Base-by-base conservation (phyloP, 2,888 invertebrate genomes). In the Cistogaster globosa region DNA sequence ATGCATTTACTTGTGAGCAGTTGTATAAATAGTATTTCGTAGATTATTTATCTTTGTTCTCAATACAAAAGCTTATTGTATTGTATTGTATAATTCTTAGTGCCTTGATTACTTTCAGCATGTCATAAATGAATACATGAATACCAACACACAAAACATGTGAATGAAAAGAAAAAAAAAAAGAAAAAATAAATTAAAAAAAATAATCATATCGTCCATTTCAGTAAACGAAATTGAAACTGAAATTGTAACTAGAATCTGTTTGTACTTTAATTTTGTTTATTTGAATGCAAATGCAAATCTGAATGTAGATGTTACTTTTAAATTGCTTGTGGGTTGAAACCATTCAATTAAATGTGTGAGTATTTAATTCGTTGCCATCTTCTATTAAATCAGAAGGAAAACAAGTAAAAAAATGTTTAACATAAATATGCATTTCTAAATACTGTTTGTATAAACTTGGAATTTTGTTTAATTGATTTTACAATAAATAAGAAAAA, bases 261-360 rank as follows among this genome's bases (percentile, higher is more conserved):
- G 7, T 42, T 45, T 71, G 55, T 32, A 72, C 58, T 57, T 58
- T 38, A 42, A 11, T 36, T 9, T 51, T 55, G 16, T 20, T 22
- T 32, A 45, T 12, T 16, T 11, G 4, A 53, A 36, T 67, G 67
- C 53, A 53, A 18, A 53, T 60, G 53, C 42, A 78, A 78, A 78
- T 78, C 53, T 22, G 53, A 42, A 55, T 71, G 42, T 62, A 42
- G 60, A 42, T 72, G 48, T 42, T 78, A 18, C 11, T 74, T 53
- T 65, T 67, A 6, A 72, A 72, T 65, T 74, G n/a, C n/a, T 68
- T 38, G 74, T 74, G 74, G 67, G 67, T 18, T 58, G 79, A 51
- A 65, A 63, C 11, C 48, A 71, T 57, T 79, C 55, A 71, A 63
- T 53, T 72, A 58, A 32, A 2, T 42, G 6, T 51, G n/a, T 18